Evolutionary conservation across 2,888 invertebrate species (phyloP), one percentile per base, ranked within the genome.

Genomic region (Ligdia adustata): DNA sequence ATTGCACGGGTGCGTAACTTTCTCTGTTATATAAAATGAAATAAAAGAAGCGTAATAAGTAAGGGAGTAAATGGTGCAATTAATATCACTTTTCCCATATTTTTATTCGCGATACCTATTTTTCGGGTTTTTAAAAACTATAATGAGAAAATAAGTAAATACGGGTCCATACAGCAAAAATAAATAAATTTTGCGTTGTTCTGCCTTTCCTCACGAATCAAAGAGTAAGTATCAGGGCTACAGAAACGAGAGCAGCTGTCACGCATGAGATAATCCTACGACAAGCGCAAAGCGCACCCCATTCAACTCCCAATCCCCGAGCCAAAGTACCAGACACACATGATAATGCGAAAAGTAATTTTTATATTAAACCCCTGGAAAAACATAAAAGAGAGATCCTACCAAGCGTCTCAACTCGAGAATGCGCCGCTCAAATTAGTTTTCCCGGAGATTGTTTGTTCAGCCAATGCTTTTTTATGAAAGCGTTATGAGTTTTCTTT

Each of bases 261-360:
- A 88, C 84, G 86, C 84, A 74, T 80, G 79, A 87, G 78, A 83
- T 85, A 87, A 85, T 82, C 82, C 75, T 57, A 40, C 61, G 57
- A 66, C 63, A 68, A 71, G 76, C 71, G 76, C 69, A 68, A 77
- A 76, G 70, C 70, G 68, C 63, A 60, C 77, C 72, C 79, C 66
- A 70, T 65, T 72, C 75, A 72, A 75, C 70, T 75, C 62, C 62
- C 69, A 68, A 78, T 79, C 79, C 77, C 79, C 55, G 47, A 55
- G 55, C 69, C 55, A 66, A 53, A 55, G 69, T 72, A 78, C 78
- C 72, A 79, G 66, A 78, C 82, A 79, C 80, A 81, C 81, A 86
- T 78, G 84, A 82, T 87, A 84, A 87, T 83, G 79, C 69, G 65
- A 74, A 86, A 87, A 83, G 84, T 88, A 88, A 88, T 90, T 89